phyloP scores from a whole-genome alignment of 2,797 vertebrate species.

The Neolamprologus multifasciatus region DNA sequence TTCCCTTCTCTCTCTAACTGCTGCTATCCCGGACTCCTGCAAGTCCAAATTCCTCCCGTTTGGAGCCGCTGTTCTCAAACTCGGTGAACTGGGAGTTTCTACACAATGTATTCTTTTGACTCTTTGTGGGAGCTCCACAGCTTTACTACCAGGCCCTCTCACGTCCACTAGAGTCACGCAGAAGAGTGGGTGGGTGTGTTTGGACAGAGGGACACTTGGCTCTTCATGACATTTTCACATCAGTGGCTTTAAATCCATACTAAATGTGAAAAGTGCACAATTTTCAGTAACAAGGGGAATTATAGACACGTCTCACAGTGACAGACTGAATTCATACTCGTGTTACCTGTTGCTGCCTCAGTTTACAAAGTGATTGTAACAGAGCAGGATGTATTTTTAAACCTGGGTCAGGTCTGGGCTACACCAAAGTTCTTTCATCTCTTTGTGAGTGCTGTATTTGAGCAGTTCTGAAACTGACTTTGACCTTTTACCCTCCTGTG shows the following conservation, averaged over 20 bases:
- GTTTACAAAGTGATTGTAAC: not conserved
- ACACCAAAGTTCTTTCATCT: not conserved
- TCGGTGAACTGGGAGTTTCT: conserved; percentile 57
- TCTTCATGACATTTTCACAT: not conserved
- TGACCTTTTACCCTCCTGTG: not conserved
- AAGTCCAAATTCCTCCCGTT: conserved; percentile 51
- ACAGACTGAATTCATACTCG: not conserved
- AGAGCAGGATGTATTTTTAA: not conserved
- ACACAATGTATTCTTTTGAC: conserved; percentile 15
- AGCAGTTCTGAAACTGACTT: not conserved
- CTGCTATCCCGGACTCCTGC: not conserved
- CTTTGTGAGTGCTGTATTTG: not conserved
- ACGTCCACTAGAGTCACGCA: conserved; percentile 7
- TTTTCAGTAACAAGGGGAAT: not conserved
- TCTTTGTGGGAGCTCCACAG: conserved; percentile 2
- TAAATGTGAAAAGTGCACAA: not conserved
- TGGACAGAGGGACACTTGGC: not conserved
- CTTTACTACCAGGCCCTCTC: conserved; percentile 12
- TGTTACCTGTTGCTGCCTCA: not conserved
- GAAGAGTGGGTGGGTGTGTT: not conserved
- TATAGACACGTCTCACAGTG: not conserved
- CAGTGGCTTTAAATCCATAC: not conserved
- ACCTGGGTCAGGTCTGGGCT: not conserved
- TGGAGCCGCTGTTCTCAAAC: conserved; percentile 45
- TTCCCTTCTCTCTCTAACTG: not conserved